Percentiles rank a stretch among this genome's conserved stretches.
Evolutionary conservation across 1,140 invertebrate genomes (phyloP).

Genomic region (Drosophila orena): DNA sequence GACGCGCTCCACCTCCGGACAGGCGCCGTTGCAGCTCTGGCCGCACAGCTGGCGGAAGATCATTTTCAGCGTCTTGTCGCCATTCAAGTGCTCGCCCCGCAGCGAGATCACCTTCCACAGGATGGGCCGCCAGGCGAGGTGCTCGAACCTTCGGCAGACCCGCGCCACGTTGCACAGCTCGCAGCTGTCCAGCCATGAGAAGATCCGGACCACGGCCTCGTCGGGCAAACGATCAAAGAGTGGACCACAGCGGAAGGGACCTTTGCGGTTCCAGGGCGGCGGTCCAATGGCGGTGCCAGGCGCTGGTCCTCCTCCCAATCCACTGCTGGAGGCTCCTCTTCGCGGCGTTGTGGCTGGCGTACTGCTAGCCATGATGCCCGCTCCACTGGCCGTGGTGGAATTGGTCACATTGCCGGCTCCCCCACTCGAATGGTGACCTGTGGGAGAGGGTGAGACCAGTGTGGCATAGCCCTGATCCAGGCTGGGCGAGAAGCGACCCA

Average conservation of each 20-base stretch:
- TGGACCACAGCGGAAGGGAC: slow-evolving; percentile 74
- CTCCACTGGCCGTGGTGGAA: slow-evolving; percentile 58
- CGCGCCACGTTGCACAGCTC: slow-evolving; percentile 92
- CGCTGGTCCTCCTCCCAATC: slow-evolving; percentile 22
- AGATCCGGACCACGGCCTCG: slow-evolving; percentile 87
- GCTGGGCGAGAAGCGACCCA: slow-evolving; percentile 86
- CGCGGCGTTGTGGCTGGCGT: slow-evolving; percentile 71
- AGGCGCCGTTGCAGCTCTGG: slow-evolving; percentile 86
- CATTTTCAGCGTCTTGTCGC: slow-evolving; percentile 89
- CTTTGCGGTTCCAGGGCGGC: slow-evolving; percentile 80
- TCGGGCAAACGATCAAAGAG: slow-evolving; percentile 86
- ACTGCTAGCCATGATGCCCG: slow-evolving; percentile 63
- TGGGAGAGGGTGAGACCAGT: slow-evolving; percentile 87
- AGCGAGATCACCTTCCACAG: slow-evolving; percentile 91
- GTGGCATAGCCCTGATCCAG: slow-evolving; percentile 92
- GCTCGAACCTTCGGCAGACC: slow-evolving; percentile 93
- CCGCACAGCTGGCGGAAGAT: slow-evolving; percentile 87
- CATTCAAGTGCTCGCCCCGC: slow-evolving; percentile 88
- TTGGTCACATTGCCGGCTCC: slow-evolving; percentile 53
- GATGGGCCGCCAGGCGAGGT: slow-evolving; percentile 92
- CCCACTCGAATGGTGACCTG: slow-evolving; percentile 70
- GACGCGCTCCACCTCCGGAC: slow-evolving; percentile 88
- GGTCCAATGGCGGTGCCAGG: slow-evolving; percentile 58
- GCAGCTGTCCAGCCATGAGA: slow-evolving; percentile 91
- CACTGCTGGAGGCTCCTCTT: slow-evolving; percentile 39